Evolutionary conservation across 2,797 vertebrate genomes (phyloP), one percentile per base, ranked within the genome.

Genomic region (Eremophila alpestris): DNA sequence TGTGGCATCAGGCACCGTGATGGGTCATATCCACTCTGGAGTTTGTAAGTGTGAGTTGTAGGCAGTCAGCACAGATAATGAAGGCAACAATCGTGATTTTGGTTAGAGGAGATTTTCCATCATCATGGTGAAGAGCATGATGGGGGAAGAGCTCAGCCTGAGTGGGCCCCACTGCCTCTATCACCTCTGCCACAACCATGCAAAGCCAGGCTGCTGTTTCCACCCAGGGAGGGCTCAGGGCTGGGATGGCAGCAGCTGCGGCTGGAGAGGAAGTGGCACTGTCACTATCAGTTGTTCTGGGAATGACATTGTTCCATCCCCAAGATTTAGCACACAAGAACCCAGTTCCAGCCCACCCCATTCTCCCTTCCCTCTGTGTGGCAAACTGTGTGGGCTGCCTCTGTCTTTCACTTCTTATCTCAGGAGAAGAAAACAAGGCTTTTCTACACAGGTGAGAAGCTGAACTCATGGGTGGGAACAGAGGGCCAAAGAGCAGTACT

Each of bases 11-110:
- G 22, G 30, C 83, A 32, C 34, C 40, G 56, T 24, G 16, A 8
- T 18, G 43, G 13, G 21, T 41, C 21, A 2, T 34, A 30, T 67
- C 21, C 4, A 10, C 23, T 76, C 49, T 43, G 7, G 45, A 70
- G n/a, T 49, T 49, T 46, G 8, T 24, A 59, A 63, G 26, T 15
- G 6, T 0, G 7, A 82, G 41, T 16, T 77, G 45, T 13, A 22
- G 65, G 38, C 38, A 24, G 16, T 16, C 3, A 8, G 46, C 0
- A 0, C 6, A 23, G 29, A 48, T 32, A 60, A 83, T 3, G 38
- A 67, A 73, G 48, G 49, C 2, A 10, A 74, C 34, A 85, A 18
- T 11, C 55, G 29, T 0, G 5, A 36, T 16, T 75, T 55, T 59
- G 63, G 26, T 30, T 58, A 56, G 69, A 88, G 4, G 18, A 74